phyloP scores from a whole-genome alignment of 2,113 vertebrate species.

The Silurus glanis region DNA sequence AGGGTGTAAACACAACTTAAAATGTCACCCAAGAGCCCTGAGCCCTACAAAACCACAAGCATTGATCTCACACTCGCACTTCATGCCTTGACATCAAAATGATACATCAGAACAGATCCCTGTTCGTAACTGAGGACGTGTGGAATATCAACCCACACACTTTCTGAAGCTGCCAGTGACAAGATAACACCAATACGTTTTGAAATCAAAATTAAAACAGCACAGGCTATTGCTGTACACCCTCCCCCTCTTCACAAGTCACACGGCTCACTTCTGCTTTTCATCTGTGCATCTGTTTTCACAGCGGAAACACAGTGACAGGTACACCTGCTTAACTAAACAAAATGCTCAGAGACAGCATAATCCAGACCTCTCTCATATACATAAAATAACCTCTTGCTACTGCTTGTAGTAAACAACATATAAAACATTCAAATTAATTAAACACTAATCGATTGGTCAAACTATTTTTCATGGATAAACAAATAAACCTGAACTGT shows the following conservation, averaged over 20 bases:
- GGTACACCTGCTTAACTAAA: conserved; percentile 2
- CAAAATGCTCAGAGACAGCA: neutral
- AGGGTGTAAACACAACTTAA: conserved; percentile 30
- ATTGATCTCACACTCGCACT: conserved; percentile 27
- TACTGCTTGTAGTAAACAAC: neutral
- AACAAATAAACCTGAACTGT: neutral
- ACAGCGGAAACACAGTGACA: conserved; percentile 36
- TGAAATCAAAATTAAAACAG: conserved; percentile 17
- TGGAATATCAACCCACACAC: conserved; percentile 45
- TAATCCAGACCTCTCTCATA: neutral
- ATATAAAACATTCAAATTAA: neutral
- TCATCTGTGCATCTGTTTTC: conserved; percentile 7
- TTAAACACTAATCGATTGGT: neutral
- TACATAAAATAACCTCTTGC: neutral
- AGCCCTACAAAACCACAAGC: conserved; percentile 30
- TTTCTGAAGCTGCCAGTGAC: conserved; percentile 41
- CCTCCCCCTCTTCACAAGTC: conserved; percentile 29
- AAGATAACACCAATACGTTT: neutral
- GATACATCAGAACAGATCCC: neutral
- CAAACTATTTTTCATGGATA: neutral
- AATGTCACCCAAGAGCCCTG: conserved; percentile 36
- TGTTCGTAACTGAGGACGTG: neutral
- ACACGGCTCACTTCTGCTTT: conserved; percentile 56
- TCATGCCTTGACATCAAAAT: conserved; percentile 33
- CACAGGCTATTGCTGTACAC: conserved; percentile 2